Base-by-base conservation (phyloP, 2,888 invertebrate species). In the Mythimna ferrago region DNA sequence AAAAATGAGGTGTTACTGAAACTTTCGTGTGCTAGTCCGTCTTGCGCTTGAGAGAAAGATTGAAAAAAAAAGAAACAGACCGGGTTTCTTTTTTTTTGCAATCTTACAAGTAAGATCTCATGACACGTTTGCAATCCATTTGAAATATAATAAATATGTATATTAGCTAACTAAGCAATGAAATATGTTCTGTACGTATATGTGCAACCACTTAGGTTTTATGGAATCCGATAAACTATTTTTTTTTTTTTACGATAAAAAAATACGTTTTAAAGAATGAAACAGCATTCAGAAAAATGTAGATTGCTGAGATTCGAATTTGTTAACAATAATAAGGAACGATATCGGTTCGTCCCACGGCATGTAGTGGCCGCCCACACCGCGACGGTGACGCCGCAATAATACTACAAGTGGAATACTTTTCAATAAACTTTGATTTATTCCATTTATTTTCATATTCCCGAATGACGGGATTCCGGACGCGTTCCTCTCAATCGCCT, bases 381-480 rank as follows among this genome's bases (percentile, higher is more conserved):
- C 78, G 82, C 74, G 65, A 82, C 83, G 86, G 89, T 94, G 93
- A 94, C 93, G 84, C 86, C 85, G 92, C 93, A 91, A 89, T 89
- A 90, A 89, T 88, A 83, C 87, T 85, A 88, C 88, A 88, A 89
- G 86, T 89, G 86, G 91, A 92, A 92, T 91, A 89, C 89, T 90
- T 91, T 88, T 86, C 89, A 90, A 92, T 92, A 91, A 90, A 91
- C 72, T 83, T 90, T 89, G 90, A 92, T 92, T 91, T 90, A 91
- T 93, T 90, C 90, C 88, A 91, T 88, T 87, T 88, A 87, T 88
- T 88, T 73, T 88, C 84, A 86, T 88, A 88, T 87, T 85, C 80
- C 73, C 70, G 71, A 78, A 76, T 73, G 85, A 83, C 83, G 80
- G 78, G 78, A 82, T 81, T 70, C 67, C 60, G 11, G 62, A 38